These are phyloP conservation scores for Neomorphus geoffroyi DNA, from an alignment of 2,797 vertebrate species.

Conservation along the genomic window DNA sequence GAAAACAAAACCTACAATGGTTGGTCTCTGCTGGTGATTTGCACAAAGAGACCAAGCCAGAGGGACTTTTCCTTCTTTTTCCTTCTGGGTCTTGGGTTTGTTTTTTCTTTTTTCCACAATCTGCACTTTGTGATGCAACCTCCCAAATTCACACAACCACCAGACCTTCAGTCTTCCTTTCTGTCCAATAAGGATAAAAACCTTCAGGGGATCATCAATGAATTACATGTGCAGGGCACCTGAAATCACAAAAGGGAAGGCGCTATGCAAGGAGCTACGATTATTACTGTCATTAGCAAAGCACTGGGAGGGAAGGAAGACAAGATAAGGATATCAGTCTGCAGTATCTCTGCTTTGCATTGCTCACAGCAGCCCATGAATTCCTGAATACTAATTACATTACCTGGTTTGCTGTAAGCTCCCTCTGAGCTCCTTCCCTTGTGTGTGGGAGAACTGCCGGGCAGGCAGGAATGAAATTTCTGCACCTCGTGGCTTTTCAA, in stretches of 20 bases:
- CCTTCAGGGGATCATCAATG: neutral
- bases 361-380: neutral
- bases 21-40: neutral
- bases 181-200: neutral
- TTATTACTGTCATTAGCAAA: slow-evolving; percentile 28
- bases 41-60: neutral
- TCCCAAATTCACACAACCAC: neutral
- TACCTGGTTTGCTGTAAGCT: slow-evolving; percentile 1
- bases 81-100: neutral
- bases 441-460: neutral
- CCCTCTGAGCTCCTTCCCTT: neutral
- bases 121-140: neutral
- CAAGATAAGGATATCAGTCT: slow-evolving; percentile 30
- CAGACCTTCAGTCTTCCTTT: neutral
- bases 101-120: neutral
- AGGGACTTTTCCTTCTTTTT: neutral
- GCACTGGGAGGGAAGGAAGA: slow-evolving; percentile 42
- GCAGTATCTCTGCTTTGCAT: neutral
- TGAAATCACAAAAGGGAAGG: neutral
- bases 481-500: neutral
- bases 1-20: neutral
- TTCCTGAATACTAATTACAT: slow-evolving; percentile 47
- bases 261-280: neutral
- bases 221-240: neutral
- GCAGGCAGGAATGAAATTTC: neutral